These are phyloP conservation scores for Gnatocerus cornutus DNA, from an alignment of 2,888 invertebrate genomes.

Conservation along the genomic window DNA sequence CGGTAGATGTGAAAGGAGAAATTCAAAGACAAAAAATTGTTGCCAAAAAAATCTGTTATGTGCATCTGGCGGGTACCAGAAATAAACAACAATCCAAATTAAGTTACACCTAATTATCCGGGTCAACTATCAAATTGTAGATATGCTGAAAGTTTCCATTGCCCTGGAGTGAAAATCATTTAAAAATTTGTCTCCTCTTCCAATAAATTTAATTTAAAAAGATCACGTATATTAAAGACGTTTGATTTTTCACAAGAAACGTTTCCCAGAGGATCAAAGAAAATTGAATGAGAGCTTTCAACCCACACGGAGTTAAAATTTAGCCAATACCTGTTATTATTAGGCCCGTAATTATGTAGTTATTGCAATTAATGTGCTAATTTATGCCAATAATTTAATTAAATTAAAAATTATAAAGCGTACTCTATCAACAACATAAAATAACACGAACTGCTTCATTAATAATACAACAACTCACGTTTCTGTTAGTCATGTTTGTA, in stretches of 20 bases:
- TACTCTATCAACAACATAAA: not conserved
- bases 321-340: not conserved
- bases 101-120: no score
- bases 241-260: no score
- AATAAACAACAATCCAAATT: no score
- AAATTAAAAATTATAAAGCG: not conserved
- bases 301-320: not conserved
- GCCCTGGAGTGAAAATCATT: no score
- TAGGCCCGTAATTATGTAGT: not conserved
- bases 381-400: slow-evolving; percentile 2
- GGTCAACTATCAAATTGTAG: no score
- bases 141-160: no score
- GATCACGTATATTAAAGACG: no score
- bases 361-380: not conserved
- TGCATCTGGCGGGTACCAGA: no score
- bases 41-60: not conserved
- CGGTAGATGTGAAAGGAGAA: slow-evolving; percentile 1
- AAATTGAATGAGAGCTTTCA: no score
- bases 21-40: not conserved
- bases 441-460: not conserved
- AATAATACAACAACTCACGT: not conserved
- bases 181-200: no score
- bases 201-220: no score
- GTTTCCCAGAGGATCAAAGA: no score
- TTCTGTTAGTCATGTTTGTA: not conserved